Conservation (phyloP, 2,888 invertebrate species). For the Ectemnius lituratus region DNA sequence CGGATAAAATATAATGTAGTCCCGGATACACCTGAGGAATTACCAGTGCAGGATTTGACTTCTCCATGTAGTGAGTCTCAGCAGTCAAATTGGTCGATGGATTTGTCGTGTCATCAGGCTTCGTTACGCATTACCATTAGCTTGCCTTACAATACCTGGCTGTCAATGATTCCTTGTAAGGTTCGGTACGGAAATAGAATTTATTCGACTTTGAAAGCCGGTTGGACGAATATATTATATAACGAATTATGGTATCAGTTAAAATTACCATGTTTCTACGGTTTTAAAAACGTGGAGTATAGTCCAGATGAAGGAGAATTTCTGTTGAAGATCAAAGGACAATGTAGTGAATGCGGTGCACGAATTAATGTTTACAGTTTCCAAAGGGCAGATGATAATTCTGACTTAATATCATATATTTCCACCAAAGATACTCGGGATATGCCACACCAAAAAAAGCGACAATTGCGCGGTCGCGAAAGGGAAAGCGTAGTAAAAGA, state of each 20-base stretch:
- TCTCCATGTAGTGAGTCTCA: not conserved
- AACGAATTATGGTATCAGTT: not conserved
- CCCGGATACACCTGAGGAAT: not conserved
- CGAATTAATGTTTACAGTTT: not conserved
- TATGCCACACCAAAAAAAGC: not conserved
- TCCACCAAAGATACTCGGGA: not conserved
- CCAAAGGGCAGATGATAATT: not conserved
- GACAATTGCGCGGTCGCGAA: not conserved
- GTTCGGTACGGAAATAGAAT: not conserved
- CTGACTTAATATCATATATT: not conserved
- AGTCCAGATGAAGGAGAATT: not conserved
- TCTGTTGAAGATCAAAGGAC: not conserved
- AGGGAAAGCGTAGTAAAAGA: constrained; percentile 20
- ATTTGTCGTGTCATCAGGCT: not conserved
- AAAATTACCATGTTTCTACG: not conserved
- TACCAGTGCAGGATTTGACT: not conserved
- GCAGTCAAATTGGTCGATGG: not conserved
- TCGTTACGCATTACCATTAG: not conserved
- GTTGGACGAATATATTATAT: not conserved
- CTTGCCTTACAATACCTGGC: not conserved
- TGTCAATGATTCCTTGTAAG: not conserved
- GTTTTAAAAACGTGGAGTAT: not conserved
- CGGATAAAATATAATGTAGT: not conserved
- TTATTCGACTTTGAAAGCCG: not conserved
- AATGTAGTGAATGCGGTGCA: not conserved